Evolutionary conservation across 2,888 invertebrate species (phyloP), one percentile per base, ranked within the genome.

Genomic region (Liposcelis brunnea): DNA sequence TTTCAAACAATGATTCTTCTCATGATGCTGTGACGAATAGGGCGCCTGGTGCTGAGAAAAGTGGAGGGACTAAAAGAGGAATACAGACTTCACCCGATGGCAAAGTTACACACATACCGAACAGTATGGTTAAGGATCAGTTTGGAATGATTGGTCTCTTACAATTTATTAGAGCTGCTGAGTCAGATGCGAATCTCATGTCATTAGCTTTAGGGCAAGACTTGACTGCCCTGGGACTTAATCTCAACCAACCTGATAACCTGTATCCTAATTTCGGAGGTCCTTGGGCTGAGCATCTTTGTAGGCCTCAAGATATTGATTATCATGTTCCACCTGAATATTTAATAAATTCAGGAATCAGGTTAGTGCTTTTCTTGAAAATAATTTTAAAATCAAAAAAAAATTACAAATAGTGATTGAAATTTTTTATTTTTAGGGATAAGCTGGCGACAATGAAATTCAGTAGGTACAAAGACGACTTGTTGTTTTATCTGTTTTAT

Each of bases 401-500:
- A 11, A 15, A 36, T 6, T 8, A 18, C 11, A 2, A 15, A 19
- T 12, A 44, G n/a, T 36, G 7, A 37, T 14, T 5, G 15, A n/a
- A 38, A 10, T 34, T 15, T 54, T 53, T 51, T 52, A 47, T 53
- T 68, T 67, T 42, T 57, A 83, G 85, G 71, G 89, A 90, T 69
- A 91, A 90, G 69, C 69, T 91, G 65, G 93, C 97, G 56, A 84
- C 90, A 57, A 77, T 98, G 65, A 89, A 93, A 69, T 74, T 97
- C 65, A 89, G 83, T 71, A 81, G 94, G 68, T 93, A 94, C 71
- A 93, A 93, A 68, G 98, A 99, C 69, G 97, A 99, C 69, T 76
- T 97, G 61, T 75, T 99, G 58, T 98, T 98, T 74, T 98, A 91
- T 72, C 78, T 98, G 70, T 98, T 97, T 72, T 98, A 98, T 71